Percentiles rank a stretch among this genome's conserved stretches.
These are phyloP conservation scores for Dynastes hyllus DNA, from an alignment of 2,888 invertebrate genomes.

Conservation along the genomic window DNA sequence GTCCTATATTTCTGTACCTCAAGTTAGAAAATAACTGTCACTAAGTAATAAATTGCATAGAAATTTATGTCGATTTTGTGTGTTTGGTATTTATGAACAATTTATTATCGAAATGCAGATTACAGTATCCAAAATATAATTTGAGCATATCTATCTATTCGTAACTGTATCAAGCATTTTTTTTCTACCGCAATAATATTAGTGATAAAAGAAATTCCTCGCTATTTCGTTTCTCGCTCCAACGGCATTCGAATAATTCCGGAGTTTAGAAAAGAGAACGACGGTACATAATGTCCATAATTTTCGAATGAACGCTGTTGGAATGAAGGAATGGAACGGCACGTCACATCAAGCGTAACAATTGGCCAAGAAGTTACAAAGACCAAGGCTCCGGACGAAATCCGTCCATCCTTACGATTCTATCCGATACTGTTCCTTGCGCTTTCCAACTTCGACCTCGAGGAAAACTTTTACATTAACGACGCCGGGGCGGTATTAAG, in stretches of 20 bases:
- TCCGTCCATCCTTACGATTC: conserved; percentile 40
- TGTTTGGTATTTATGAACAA: no score
- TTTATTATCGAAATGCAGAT: no score
- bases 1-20: no score
- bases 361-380: conserved; percentile 54
- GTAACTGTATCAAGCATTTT: neutral
- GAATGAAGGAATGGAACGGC: conserved; percentile 45
- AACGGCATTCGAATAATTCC: conserved; percentile 37
- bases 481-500: conserved; percentile 49
- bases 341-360: conserved; percentile 60
- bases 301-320: conserved; percentile 42
- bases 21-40: no score
- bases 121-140: no score
- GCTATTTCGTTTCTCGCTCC: conserved; percentile 7
- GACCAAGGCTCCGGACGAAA: conserved; percentile 40
- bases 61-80: no score
- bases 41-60: no score
- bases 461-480: conserved; percentile 53
- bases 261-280: conserved; percentile 32
- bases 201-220: conserved; percentile 18
- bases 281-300: conserved; percentile 33
- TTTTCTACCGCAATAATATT: neutral
- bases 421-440: conserved; percentile 35
- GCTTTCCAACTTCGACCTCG: conserved; percentile 43
- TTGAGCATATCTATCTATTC: no score